Conservation (phyloP, 2,888 invertebrate genomes). For the Xestia sexstrigata region DNA sequence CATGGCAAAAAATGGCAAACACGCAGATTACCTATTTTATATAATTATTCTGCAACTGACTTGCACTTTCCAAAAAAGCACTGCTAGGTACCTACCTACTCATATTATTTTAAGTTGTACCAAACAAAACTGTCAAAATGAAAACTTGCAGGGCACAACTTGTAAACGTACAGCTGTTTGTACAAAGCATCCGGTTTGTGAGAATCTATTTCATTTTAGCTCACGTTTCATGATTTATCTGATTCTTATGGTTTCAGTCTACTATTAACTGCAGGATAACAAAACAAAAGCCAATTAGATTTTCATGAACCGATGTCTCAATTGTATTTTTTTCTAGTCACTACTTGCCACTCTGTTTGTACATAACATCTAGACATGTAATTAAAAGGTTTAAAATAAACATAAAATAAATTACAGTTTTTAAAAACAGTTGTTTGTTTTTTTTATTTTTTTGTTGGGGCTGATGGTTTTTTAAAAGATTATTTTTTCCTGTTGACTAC, state of each 20-base stretch:
- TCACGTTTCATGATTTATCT: neutral
- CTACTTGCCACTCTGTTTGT: conserved; percentile 30
- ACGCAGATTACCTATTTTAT: neutral
- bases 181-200: neutral
- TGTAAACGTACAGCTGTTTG: neutral
- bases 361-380: conserved; percentile 33
- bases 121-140: neutral
- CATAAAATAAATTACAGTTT: conserved; percentile 54
- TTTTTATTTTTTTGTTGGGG: too few species aligned
- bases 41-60: neutral
- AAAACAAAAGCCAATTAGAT: neutral
- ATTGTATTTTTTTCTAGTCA: conserved; percentile 46
- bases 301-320: neutral
- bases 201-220: neutral
- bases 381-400: conserved; percentile 44
- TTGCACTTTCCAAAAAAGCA: neutral
- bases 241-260: neutral
- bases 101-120: neutral
- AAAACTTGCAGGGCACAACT: neutral
- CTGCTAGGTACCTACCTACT: neutral
- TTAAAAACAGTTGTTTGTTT: conserved; percentile 33
- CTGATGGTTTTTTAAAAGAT: too few species aligned
- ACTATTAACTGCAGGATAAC: neutral
- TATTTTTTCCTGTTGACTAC: too few species aligned
- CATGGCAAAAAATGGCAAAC: neutral